Conservation (phyloP, 2,113 vertebrate genomes). For the Parus major region DNA sequence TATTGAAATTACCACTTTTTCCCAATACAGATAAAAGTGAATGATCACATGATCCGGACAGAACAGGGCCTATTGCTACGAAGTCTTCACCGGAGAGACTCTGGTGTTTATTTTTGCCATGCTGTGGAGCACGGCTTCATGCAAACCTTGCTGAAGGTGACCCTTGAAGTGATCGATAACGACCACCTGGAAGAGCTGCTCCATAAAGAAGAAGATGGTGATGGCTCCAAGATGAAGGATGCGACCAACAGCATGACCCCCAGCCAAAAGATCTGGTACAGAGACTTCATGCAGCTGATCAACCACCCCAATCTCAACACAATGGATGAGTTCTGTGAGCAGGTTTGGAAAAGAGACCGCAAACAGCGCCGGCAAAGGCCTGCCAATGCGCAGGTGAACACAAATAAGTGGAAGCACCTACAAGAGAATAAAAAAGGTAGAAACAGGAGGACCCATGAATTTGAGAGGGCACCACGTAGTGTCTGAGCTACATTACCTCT, state of each 20-base stretch:
- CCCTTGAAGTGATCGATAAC: constrained; percentile 90
- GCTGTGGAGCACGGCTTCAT: constrained; percentile 96
- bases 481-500: constrained; percentile 85
- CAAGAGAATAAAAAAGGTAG: constrained; percentile 97
- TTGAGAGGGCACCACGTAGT: constrained; percentile 94
- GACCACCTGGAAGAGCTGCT: constrained; percentile 91
- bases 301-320: constrained; percentile 95
- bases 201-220: constrained; percentile 81
- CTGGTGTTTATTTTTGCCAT: constrained; percentile 91
- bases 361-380: constrained; percentile 90
- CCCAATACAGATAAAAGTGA: constrained; percentile 82
- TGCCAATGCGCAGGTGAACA: constrained; percentile 76
- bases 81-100: constrained; percentile 84
- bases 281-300: constrained; percentile 96
- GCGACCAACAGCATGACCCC: constrained; percentile 74
- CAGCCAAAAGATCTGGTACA: constrained; percentile 95
- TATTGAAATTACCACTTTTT: background rate
- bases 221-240: constrained; percentile 74
- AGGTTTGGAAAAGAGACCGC: constrained; percentile 96
- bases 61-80: constrained; percentile 93
- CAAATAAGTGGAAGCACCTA: constrained; percentile 95
- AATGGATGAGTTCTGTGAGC: constrained; percentile 97
- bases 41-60: constrained; percentile 86
- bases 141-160: constrained; percentile 92
- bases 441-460: constrained; percentile 98